Evolutionary conservation across 2,113 vertebrate genomes (phyloP), one percentile per base, ranked within the genome.

Genomic region (Sapajus apella): DNA sequence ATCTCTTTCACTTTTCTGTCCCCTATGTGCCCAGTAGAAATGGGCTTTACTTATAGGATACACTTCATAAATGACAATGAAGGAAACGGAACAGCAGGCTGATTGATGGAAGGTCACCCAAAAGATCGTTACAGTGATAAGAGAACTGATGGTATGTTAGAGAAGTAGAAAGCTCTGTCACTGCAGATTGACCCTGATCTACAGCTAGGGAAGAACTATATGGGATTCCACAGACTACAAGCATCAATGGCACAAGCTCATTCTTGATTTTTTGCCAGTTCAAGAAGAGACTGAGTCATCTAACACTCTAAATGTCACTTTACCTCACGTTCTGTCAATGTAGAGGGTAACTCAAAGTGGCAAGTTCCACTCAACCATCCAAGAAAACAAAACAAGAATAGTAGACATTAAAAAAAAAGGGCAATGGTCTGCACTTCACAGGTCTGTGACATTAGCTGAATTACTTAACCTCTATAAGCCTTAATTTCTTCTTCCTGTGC

Each of bases 191-290:
- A 87, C 27, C 40, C 23, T 35, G 76, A 52, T 55, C 64, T 77
- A 32, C 0, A 79, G 37, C 13, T 68, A 68, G 43, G n/a, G 40
- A 81, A n/a, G 45, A 87, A 68, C 18, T 17, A 2, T 13, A 47
- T 50, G 56, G 45, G 47, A 79, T 88, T 82, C 88, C 20, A 87
- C 12, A 89, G 35, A 64, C 27, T 16, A 35, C 13, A 2, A 64
- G 9, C 64, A 3, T 87, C 70, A 83, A 47, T 75, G 73, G 79
- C n/a, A 89, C 55, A 96, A 86, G 18, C 55, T 80, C 73, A 75
- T 91, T 96, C 58, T 94, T 94, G 61, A 90, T 35, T 76, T 83
- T 81, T 94, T 97, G 68, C 45, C 85, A 92, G 27, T 92, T 89
- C 45, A 72, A 77, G 80, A 90, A n/a, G 66, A 94, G 21, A 81